Evolutionary conservation across 2,797 vertebrate genomes (phyloP).

Genomic region (Distichodus sexfasciatus): DNA sequence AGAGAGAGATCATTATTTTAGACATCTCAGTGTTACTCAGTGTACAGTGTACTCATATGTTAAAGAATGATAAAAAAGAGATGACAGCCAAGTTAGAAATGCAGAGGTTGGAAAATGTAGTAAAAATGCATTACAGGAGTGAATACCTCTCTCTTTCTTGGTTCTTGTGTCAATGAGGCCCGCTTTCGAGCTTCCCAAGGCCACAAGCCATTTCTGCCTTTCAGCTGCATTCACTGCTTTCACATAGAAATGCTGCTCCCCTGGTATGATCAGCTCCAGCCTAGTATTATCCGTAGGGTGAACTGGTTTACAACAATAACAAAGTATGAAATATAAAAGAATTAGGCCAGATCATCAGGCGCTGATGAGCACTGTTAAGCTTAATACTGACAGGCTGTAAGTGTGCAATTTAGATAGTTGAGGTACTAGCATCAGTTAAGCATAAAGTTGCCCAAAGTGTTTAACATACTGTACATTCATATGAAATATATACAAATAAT

Average conservation of each 20-base stretch:
- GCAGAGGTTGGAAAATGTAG: not conserved
- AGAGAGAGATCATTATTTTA: no score
- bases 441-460: no score
- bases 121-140: no score
- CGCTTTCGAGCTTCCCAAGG: conserved; percentile 92
- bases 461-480: not conserved
- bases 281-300: conserved; percentile 87
- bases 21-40: not conserved
- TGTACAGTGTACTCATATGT: no score
- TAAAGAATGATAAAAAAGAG: no score
- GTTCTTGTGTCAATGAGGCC: conserved; percentile 86
- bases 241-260: conserved; percentile 97
- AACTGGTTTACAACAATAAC: conserved; percentile 67
- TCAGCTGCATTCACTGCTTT: conserved; percentile 93
- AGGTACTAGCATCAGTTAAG: no score
- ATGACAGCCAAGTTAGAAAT: no score
- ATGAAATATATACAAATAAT: not conserved
- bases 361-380: not conserved
- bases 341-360: not conserved
- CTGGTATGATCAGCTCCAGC: conserved; percentile 94
- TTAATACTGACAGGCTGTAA: not conserved
- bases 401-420: not conserved
- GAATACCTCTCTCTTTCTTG: conserved; percentile 93
- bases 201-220: conserved; percentile 93
- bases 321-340: not conserved